phyloP scores from a whole-genome alignment of 2,888 invertebrate genomes.

The Sinohyriopsis cumingii region DNA sequence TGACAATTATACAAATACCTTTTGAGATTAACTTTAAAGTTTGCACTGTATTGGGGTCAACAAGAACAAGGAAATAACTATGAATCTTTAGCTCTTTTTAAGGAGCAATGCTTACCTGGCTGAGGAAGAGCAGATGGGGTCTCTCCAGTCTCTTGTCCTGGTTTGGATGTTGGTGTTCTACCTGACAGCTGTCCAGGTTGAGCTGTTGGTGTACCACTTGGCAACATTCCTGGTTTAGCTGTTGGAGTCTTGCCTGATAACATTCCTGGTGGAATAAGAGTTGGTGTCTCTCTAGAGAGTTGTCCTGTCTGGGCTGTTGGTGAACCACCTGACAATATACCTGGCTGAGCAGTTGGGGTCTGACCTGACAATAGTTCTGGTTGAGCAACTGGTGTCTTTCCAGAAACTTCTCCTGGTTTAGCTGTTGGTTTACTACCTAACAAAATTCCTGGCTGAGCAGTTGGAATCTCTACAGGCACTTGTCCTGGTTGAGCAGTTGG shows the following conservation, averaged over 20 bases:
- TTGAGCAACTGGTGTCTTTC: slow-evolving; percentile 14
- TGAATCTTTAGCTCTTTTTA: no score
- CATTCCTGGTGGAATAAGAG: neutral
- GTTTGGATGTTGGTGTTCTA: neutral
- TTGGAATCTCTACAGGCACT: slow-evolving; percentile 1
- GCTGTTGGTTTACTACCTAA: slow-evolving; percentile 18
- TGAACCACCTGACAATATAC: slow-evolving; percentile 1
- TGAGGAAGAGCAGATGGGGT: slow-evolving; percentile 4
- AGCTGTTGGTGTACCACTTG: neutral
- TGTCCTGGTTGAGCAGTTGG: slow-evolving; percentile 6
- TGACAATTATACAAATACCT: no score
- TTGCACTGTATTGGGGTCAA: no score
- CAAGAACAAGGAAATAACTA: no score
- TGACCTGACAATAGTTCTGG: slow-evolving; percentile 13
- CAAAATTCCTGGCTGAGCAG: neutral
- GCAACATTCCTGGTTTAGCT: neutral
- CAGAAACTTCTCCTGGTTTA: slow-evolving; percentile 18
- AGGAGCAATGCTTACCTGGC: neutral
- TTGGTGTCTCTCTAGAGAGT: slow-evolving; percentile 1
- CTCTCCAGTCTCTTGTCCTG: neutral
- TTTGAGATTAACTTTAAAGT: no score
- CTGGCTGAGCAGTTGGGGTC: slow-evolving; percentile 9
- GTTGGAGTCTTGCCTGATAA: neutral
- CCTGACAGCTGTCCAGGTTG: neutral
- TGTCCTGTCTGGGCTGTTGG: slow-evolving; percentile 3